Conservation (phyloP, 2,888 invertebrate genomes). For the Dione vanillae region DNA sequence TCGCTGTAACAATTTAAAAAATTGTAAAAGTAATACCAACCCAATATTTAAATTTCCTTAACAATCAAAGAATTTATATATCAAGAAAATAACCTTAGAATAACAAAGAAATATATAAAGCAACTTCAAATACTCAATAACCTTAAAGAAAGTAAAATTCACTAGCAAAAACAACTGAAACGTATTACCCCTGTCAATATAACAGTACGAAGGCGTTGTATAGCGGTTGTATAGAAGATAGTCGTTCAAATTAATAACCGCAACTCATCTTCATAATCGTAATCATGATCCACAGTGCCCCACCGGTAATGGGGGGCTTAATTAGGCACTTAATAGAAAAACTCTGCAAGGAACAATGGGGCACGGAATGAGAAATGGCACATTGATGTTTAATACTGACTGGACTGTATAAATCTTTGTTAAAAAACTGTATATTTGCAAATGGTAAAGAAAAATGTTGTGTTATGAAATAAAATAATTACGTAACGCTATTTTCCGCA, state of each 20-base stretch:
- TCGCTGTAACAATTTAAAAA: too few species aligned
- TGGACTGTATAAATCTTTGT: conserved; percentile 11
- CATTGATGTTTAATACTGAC: conserved; percentile 42
- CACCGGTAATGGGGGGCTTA: conserved; percentile 55
- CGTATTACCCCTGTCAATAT: conserved; percentile 18
- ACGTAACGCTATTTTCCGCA: too few species aligned
- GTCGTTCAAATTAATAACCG: conserved; percentile 47
- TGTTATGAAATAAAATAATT: neutral
- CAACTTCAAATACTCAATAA: neutral
- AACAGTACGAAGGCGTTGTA: neutral
- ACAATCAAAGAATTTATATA: too few species aligned
- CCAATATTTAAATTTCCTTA: too few species aligned
- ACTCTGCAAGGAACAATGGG: conserved; percentile 44
- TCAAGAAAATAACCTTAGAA: too few species aligned
- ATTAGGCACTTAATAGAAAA: conserved; percentile 66
- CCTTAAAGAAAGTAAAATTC: neutral
- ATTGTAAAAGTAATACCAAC: too few species aligned
- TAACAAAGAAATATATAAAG: too few species aligned
- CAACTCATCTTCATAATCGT: conserved; percentile 48
- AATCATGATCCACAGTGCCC: conserved; percentile 44
- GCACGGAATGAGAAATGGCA: conserved; percentile 25
- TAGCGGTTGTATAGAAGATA: conserved; percentile 20
- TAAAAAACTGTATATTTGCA: neutral
- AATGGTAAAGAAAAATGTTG: neutral
- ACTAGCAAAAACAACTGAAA: neutral